phyloP scores from a whole-genome alignment of 2,113 vertebrate species.

The Sphyrna mokarran region DNA sequence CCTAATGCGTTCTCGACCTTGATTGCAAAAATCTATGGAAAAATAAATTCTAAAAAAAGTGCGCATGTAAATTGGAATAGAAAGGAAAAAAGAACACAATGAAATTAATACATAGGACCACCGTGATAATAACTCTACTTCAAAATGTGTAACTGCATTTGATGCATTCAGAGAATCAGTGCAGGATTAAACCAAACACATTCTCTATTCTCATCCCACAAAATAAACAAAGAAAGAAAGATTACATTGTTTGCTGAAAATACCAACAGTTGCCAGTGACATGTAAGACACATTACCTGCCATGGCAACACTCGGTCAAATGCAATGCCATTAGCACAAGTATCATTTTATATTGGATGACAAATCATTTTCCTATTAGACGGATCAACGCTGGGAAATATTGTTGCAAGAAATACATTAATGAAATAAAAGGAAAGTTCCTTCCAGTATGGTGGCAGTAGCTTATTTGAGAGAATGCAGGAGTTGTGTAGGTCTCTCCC shows the following conservation, averaged over 20 bases:
- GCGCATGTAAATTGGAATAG: neutral
- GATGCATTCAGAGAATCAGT: neutral
- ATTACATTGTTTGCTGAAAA: neutral
- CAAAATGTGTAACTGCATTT: neutral
- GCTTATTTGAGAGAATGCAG: neutral
- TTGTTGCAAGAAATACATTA: neutral
- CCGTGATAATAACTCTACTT: neutral
- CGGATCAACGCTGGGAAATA: neutral
- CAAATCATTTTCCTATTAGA: neutral
- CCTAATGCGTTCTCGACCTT: neutral
- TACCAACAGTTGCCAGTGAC: neutral
- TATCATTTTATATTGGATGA: neutral
- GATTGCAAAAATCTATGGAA: neutral
- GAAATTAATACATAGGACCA: neutral
- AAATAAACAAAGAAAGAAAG: neutral
- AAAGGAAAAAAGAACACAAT: neutral
- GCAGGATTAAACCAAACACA: neutral
- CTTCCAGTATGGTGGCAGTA: neutral
- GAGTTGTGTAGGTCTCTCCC: neutral
- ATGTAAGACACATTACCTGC: neutral
- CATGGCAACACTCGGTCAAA: neutral
- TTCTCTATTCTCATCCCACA: neutral
- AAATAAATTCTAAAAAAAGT: neutral
- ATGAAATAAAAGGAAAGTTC: neutral
- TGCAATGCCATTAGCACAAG: neutral